phyloP scores from a whole-genome alignment of 2,797 vertebrate genomes.

The Bradypus variegatus region DNA sequence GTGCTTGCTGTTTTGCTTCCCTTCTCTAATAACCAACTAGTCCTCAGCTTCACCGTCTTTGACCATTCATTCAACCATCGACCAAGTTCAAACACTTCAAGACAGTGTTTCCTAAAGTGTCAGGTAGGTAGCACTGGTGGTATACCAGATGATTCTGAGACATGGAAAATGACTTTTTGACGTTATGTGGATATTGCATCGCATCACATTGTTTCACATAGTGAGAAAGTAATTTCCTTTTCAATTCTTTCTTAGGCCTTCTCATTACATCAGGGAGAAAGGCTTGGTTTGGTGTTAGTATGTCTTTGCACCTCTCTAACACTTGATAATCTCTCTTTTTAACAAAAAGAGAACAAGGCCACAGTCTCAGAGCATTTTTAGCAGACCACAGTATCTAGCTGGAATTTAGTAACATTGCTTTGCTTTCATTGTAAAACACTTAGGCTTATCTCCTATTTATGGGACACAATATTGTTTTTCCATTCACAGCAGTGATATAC shows the following conservation, averaged over 20 bases:
- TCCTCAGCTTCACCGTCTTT: not conserved
- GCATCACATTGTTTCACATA: conserved; percentile 58
- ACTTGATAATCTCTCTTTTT: conserved; percentile 68
- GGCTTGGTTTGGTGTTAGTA: conserved; percentile 59
- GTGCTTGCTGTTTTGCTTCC: not conserved
- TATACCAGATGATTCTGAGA: not conserved
- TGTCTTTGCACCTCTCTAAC: conserved; percentile 65
- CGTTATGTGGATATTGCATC: not conserved
- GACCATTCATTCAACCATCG: not conserved
- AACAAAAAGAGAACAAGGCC: conserved; percentile 63
- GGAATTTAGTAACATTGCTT: conserved; percentile 45
- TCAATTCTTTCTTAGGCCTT: conserved; percentile 63
- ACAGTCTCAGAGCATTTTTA: conserved; percentile 41
- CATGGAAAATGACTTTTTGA: conserved; percentile 12
- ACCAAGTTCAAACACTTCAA: conserved; percentile 23
- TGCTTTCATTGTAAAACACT: conserved; percentile 38
- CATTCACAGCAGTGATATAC: conserved; percentile 27
- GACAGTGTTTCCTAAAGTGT: not conserved
- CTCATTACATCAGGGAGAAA: conserved; percentile 67
- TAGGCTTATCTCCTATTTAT: conserved; percentile 33
- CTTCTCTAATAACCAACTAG: not conserved
- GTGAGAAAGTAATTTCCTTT: conserved; percentile 70
- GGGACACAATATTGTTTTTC: conserved; percentile 35
- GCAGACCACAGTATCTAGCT: conserved; percentile 18
- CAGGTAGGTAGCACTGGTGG: not conserved